Percentiles rank a stretch among this genome's conserved stretches.
Conservation (phyloP, 2,888 invertebrate genomes). For the Eucera pruinosa region DNA sequence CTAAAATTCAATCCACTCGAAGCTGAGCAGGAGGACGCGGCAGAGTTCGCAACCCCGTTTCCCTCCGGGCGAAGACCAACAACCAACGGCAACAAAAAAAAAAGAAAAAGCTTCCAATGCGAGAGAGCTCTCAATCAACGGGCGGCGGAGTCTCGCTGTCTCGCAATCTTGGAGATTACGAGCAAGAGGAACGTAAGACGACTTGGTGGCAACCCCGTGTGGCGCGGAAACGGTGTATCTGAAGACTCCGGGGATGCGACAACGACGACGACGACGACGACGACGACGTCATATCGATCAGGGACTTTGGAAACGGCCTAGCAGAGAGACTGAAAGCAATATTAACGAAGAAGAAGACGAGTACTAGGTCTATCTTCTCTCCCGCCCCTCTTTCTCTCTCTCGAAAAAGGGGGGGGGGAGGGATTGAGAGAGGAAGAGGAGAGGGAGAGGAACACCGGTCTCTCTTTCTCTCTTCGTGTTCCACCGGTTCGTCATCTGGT, state of each 20-base stretch:
- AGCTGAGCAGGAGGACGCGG: neutral
- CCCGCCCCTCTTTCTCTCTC: conserved; percentile 25
- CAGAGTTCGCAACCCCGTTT: conserved; percentile 33
- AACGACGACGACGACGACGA: no score
- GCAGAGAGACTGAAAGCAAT: conserved; percentile 56
- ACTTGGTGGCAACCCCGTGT: conserved; percentile 25
- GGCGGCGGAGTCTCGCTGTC: neutral
- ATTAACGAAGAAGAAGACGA: conserved; percentile 69
- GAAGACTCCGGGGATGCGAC: conserved; percentile 47
- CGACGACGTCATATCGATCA: conserved; percentile 71
- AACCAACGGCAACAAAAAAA: neutral
- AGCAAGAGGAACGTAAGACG: conserved; percentile 32
- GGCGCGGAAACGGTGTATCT: conserved; percentile 8
- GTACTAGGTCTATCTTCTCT: conserved; percentile 64
- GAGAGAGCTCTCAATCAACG: conserved; percentile 47
- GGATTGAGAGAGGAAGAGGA: no score
- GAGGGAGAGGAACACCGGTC: no score
- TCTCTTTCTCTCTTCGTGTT: conserved; percentile 9
- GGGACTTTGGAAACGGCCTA: conserved; percentile 58
- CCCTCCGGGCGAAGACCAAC: neutral
- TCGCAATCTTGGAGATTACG: conserved; percentile 37
- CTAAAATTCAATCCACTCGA: conserved; percentile 22
- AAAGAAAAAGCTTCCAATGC: neutral
- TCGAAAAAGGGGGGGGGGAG: no score
- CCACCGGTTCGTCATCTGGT: neutral